Base-by-base conservation (phyloP, 2,797 vertebrate genomes). In the Jordanella pulchra region DNA sequence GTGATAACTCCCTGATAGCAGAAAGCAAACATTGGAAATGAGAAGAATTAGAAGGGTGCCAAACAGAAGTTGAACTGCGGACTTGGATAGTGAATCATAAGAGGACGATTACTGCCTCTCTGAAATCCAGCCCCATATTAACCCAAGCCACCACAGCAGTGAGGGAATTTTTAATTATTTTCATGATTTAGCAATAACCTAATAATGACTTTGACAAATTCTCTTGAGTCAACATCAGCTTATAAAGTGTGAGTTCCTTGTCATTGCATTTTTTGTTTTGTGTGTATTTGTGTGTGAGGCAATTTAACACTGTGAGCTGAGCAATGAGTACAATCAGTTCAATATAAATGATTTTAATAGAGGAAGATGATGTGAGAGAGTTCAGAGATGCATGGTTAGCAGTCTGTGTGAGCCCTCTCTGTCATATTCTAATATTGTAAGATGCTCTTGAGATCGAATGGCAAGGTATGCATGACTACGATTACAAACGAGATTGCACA, bases 391-490 rank as follows among this genome's bases (percentile, higher is more conserved):
- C 73, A 75, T 78, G 80, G 89, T 82, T 84, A 70, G 68, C 65
- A 56, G 69, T 66, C 72, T 71, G 71, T 72, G 70, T 51, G 58
- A 79, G 63, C 45, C 78, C 76, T 73, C 85, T 82, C 65, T 76
- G 78, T 82, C 75, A 39, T 74, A 77, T 85, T 83, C 67, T 55
- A 75, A 56, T 78, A 23, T 45, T 45, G 67, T 67, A 70, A 68
- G 76, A 71, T 1, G 3, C 67, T 75, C 74, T 75, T 72, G 76
- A 87, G 76, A 80, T 30, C 75, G 77, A 89, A 80, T 79, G 82
- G 71, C 79, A 79, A 68, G 27, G 65, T 75, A 51, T 81, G 82
- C 72, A 77, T 87, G 80, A 77, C 75, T 72, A 84, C 76, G 73
- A 60, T 53, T 80, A 80, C 66, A 79, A 86, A 78, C 65, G 67